A percentile compares a stretch with the other conserved stretches of the same genome.
Conservation (phyloP, 2,797 vertebrate species). For the Macroramphosus scolopax region DNA sequence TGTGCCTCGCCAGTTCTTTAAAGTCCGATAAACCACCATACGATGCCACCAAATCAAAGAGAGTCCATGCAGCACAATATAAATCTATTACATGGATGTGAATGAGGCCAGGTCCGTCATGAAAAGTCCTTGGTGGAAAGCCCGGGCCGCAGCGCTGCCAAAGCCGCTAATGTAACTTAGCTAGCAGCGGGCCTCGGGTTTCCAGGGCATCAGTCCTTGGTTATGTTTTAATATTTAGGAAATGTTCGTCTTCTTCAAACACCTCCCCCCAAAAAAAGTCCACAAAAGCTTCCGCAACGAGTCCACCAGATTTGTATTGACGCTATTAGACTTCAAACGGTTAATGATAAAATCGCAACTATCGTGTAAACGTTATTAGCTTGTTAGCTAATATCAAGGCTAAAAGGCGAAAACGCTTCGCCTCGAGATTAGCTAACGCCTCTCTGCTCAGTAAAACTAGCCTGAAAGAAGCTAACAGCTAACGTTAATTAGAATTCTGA, state of each 20-base stretch:
- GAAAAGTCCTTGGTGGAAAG: conserved; percentile 54
- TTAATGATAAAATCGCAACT: background rate
- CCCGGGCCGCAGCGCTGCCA: conserved; percentile 25
- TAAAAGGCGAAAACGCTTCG: conserved; percentile 39
- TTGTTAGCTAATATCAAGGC: conserved; percentile 21
- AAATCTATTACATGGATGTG: conserved; percentile 8
- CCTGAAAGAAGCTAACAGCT: conserved; percentile 54
- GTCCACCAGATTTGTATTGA: conserved; percentile 18
- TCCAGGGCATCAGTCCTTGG: conserved; percentile 35
- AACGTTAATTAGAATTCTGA: conserved; percentile 4
- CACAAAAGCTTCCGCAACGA: conserved; percentile 21
- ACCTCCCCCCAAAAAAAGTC: conserved; percentile 32
- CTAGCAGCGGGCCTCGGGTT: conserved; percentile 47
- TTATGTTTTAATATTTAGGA: conserved; percentile 10
- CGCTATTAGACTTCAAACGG: background rate
- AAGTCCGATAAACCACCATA: conserved; percentile 56
- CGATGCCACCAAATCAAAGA: conserved; percentile 45
- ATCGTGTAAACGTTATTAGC: conserved; percentile 7
- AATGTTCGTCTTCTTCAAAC: conserved; percentile 31
- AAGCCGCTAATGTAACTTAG: conserved; percentile 28
- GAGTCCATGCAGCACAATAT: conserved; percentile 42
- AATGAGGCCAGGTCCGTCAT: conserved; percentile 47
- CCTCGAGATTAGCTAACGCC: conserved; percentile 43
- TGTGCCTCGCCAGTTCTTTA: conserved; percentile 57
- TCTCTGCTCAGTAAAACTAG: conserved; percentile 20